Evolutionary conservation across 2,113 vertebrate genomes (phyloP).

Genomic region (Psilopsiagon aymara): DNA sequence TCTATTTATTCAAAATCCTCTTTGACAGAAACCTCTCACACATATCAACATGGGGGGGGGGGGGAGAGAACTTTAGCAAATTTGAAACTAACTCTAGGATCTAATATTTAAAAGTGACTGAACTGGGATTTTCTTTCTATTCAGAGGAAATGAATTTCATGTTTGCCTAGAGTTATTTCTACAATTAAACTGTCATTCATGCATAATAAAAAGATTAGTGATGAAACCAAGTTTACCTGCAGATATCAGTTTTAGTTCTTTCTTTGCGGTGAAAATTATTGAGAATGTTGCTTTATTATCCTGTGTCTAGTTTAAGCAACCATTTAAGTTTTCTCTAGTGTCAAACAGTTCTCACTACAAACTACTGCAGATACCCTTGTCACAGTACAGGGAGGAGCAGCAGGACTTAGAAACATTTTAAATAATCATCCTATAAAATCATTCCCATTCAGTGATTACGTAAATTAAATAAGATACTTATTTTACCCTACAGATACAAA

Average conservation of each 20-base stretch:
- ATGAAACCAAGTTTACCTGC: slow-evolving; percentile 3
- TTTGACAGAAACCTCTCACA: not conserved
- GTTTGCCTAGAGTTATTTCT: slow-evolving; percentile 14
- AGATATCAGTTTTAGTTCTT: not conserved
- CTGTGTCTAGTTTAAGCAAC: not conserved
- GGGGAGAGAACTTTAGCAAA: not conserved
- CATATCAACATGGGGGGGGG: not conserved
- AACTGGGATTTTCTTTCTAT: not conserved
- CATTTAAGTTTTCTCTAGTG: not conserved
- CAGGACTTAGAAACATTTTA: not conserved
- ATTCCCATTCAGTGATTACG: not conserved
- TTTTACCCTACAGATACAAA: not conserved
- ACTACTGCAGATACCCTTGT: not conserved
- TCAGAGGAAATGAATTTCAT: slow-evolving; percentile 32
- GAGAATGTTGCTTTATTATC: not conserved
- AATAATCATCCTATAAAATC: not conserved
- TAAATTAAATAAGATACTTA: not conserved
- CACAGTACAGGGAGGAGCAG: not conserved
- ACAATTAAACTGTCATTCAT: slow-evolving; percentile 22
- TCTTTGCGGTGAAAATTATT: not conserved
- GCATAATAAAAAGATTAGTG: not conserved
- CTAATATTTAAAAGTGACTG: not conserved
- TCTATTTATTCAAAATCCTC: not conserved
- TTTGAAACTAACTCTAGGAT: not conserved
- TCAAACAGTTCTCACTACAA: not conserved